Percentiles rank a stretch among this genome's conserved stretches.
Conservation (phyloP, 2,888 invertebrate genomes). For the Chymomyza amoena region DNA sequence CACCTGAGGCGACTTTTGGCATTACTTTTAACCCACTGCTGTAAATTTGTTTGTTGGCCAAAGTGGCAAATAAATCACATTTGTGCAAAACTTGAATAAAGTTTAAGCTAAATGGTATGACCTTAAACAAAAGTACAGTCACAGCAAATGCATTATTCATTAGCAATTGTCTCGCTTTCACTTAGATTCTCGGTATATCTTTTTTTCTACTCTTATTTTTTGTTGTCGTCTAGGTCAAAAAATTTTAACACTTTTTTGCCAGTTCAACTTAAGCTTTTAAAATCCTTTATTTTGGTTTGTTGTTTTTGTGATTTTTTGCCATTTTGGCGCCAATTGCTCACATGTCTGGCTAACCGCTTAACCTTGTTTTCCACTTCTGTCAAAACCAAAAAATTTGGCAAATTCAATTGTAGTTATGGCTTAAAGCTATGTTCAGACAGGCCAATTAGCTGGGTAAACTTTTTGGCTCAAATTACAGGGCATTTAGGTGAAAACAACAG, state of each 20-base stretch:
- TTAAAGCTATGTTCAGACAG: not conserved
- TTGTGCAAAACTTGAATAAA: slow-evolving; percentile 17
- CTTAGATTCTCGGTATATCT: not conserved
- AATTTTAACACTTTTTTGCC: slow-evolving; percentile 30
- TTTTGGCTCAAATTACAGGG: no score
- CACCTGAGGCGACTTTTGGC: slow-evolving; percentile 43
- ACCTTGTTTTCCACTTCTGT: not conserved
- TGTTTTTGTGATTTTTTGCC: not conserved
- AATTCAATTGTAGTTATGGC: no score
- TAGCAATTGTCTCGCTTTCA: not conserved
- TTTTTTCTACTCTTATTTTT: slow-evolving; percentile 4
- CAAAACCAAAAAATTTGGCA: not conserved
- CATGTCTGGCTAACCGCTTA: not conserved
- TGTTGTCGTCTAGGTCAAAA: slow-evolving; percentile 13
- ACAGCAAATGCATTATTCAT: slow-evolving; percentile 12
- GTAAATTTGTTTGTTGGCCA: not conserved
- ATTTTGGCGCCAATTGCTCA: not conserved
- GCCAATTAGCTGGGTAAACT: not conserved
- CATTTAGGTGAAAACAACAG: no score
- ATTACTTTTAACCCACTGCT: not conserved
- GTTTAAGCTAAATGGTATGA: not conserved
- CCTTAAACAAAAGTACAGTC: not conserved
- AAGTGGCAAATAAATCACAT: slow-evolving; percentile 49
- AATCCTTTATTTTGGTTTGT: not conserved
- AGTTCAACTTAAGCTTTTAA: slow-evolving; percentile 28